These are phyloP conservation scores for Trogon surrucura DNA, from an alignment of 2,113 vertebrate species.

Conservation along the genomic window DNA sequence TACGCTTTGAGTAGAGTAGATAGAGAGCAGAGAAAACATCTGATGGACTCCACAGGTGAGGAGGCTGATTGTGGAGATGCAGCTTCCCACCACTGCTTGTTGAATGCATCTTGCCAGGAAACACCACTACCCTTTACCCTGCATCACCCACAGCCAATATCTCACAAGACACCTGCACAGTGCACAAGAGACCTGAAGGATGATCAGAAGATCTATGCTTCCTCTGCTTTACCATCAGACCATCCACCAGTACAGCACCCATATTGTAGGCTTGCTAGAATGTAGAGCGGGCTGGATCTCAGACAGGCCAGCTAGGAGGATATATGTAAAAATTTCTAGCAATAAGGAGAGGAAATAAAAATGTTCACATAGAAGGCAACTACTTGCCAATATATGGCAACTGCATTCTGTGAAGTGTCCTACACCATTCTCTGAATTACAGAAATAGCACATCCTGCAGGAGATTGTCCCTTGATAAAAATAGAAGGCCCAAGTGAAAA, in stretches of 20 bases:
- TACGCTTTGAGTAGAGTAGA: not conserved
- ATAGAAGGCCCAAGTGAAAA: not conserved
- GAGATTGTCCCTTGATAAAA: not conserved
- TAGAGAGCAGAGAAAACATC: not conserved
- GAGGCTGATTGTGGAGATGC: not conserved
- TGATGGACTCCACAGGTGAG: not conserved
- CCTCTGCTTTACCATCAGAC: not conserved
- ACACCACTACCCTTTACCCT: too few relatives aligned
- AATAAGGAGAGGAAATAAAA: not conserved
- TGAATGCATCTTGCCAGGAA: not conserved
- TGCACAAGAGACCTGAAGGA: not conserved
- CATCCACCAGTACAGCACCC: not conserved
- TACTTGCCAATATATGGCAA: not conserved
- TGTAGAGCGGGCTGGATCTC: not conserved
- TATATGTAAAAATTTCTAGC: not conserved
- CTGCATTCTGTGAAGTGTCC: not conserved
- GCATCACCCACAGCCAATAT: not conserved
- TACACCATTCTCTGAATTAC: not conserved
- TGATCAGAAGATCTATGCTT: accelerated
- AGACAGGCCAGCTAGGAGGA: not conserved
- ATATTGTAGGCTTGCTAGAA: not conserved
- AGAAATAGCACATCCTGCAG: not conserved
- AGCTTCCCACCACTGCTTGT: not conserved
- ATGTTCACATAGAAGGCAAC: not conserved
- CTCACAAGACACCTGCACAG: not conserved